Percentiles rank a stretch among this genome's conserved stretches.
Conservation (phyloP, 2,888 invertebrate species). For the Deroplatys truncata region DNA sequence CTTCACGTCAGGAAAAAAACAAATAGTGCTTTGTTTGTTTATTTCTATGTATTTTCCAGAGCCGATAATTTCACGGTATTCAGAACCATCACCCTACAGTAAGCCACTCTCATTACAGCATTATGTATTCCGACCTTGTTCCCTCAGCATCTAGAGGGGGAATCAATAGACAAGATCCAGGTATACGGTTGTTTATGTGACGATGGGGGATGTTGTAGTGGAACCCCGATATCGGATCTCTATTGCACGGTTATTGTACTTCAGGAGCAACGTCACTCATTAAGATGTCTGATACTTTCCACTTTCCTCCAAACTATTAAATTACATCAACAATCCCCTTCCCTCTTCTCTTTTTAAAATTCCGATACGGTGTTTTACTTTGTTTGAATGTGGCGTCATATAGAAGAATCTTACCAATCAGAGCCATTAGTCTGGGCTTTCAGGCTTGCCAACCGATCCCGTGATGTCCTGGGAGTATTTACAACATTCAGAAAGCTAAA, state of each 20-base stretch:
- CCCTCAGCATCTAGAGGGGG: not conserved
- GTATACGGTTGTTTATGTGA: not conserved
- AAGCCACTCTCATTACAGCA: not conserved
- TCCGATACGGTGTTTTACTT: not conserved
- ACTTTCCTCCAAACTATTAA: not conserved
- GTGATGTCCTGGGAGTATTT: not conserved
- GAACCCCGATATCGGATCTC: not conserved
- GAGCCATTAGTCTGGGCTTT: not conserved
- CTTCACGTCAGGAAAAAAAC: too few species aligned
- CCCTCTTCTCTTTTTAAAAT: not conserved
- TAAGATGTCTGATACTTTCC: not conserved
- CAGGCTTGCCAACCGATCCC: not conserved
- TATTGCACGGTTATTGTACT: not conserved
- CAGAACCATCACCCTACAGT: not conserved
- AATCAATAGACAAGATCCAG: not conserved
- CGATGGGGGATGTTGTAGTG: not conserved
- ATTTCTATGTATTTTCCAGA: too few species aligned
- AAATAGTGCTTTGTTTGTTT: too few species aligned
- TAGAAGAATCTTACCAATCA: not conserved
- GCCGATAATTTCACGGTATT: not conserved
- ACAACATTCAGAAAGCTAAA: not conserved
- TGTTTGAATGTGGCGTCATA: not conserved
- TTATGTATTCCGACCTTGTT: not conserved
- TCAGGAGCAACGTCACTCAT: not conserved
- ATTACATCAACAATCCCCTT: not conserved